Percentiles rank a stretch among this genome's conserved stretches.
These are phyloP conservation scores for Dipodomys ordii DNA, from an alignment of 2,113 vertebrate genomes.

Conservation along the genomic window DNA sequence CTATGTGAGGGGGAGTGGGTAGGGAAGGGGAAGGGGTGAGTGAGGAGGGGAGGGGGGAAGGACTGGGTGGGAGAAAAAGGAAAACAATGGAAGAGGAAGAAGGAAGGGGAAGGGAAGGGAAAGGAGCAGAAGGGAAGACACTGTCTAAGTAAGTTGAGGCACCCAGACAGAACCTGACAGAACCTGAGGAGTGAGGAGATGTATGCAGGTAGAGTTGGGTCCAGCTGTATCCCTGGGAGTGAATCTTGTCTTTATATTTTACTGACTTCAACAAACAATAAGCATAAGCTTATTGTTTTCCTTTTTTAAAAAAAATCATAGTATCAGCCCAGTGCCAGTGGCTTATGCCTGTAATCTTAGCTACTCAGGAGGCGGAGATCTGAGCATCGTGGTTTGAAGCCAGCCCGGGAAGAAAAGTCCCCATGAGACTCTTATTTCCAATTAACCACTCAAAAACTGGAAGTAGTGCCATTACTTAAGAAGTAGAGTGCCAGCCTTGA, in stretches of 20 bases:
- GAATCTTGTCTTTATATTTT: neutral
- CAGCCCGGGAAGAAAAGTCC: no score
- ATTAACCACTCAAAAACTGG: no score
- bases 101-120: no score
- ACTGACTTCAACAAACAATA: neutral
- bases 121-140: neutral
- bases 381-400: no score
- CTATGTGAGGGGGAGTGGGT: neutral
- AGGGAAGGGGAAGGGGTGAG: neutral
- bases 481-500: no score
- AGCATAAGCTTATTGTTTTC: neutral
- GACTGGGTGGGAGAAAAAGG: neutral
- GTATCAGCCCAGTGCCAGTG: no score
- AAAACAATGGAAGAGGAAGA: neutral
- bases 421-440: no score
- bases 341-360: no score
- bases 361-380: no score
- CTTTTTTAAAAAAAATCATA: neutral
- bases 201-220: fast-evolving
- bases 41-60: neutral
- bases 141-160: neutral
- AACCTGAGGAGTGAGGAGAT: fast-evolving
- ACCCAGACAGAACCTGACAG: neutral
- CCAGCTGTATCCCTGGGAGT: neutral
- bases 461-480: no score